phyloP scores from a whole-genome alignment of 2,888 invertebrate genomes.

The Eugnorisma glareosa region DNA sequence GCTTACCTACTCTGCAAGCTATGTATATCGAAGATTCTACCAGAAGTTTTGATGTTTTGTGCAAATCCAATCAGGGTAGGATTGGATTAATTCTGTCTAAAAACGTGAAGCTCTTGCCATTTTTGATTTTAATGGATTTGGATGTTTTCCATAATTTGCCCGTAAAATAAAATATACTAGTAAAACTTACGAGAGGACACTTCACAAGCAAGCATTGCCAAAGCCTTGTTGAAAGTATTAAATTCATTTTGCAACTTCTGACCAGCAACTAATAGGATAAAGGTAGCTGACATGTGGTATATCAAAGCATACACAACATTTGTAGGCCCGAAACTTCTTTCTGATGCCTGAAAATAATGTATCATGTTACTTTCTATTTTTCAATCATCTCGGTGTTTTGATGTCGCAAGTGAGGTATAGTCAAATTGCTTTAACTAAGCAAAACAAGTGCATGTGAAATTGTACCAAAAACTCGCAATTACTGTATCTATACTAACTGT shows the following conservation, averaged over 20 bases:
- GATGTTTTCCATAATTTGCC: background rate
- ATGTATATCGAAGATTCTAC: background rate
- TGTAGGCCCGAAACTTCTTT: slow-evolving; percentile 4
- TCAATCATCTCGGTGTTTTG: background rate
- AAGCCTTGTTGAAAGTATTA: slow-evolving; percentile 45
- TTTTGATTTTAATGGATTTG: background rate
- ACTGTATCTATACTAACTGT: background rate
- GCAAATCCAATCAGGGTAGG: too few relatives aligned
- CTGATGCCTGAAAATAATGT: slow-evolving; percentile 30
- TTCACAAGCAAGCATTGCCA: slow-evolving; percentile 50
- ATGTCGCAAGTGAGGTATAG: background rate
- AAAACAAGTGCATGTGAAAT: background rate
- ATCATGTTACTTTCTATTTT: background rate
- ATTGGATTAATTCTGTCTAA: background rate
- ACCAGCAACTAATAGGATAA: slow-evolving; percentile 43
- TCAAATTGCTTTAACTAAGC: background rate
- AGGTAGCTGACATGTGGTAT: slow-evolving; percentile 50
- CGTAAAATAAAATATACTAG: background rate
- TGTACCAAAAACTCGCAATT: too few relatives aligned
- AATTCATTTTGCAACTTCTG: slow-evolving; percentile 56
- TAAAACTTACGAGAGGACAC: slow-evolving; percentile 45
- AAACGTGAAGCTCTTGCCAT: background rate
- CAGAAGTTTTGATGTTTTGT: background rate
- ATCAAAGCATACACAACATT: slow-evolving; percentile 38
- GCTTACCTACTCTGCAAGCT: background rate